These are phyloP conservation scores for Elephantulus edwardii DNA, from an alignment of 2,113 vertebrate species.

Conservation along the genomic window DNA sequence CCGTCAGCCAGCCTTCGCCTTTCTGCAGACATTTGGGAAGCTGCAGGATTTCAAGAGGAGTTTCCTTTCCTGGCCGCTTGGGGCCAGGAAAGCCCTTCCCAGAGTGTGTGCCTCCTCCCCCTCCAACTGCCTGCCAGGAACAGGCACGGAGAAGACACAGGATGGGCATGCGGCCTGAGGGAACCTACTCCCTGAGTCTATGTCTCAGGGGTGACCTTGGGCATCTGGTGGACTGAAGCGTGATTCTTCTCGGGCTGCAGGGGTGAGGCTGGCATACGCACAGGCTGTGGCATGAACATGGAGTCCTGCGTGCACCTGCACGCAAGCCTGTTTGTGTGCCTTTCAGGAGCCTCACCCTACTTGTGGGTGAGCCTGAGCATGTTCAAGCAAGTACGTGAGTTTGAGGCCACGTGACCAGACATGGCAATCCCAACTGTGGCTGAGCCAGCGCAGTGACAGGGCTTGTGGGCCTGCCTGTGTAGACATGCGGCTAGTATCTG, in stretches of 20 bases:
- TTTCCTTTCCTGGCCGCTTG: background rate
- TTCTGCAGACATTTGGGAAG: fast-evolving
- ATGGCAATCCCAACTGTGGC: background rate
- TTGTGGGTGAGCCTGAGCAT: background rate
- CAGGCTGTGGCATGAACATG: no score
- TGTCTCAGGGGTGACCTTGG: fast-evolving
- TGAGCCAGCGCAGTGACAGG: background rate
- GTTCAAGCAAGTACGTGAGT: background rate
- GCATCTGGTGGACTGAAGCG: background rate
- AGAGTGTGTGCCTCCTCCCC: fast-evolving
- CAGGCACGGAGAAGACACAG: background rate
- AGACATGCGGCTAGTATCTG: background rate
- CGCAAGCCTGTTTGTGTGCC: fast-evolving
- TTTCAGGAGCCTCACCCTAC: background rate
- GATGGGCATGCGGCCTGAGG: background rate
- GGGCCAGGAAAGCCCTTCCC: background rate
- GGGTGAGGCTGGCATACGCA: background rate
- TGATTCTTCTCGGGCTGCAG: background rate
- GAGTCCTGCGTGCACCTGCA: no score
- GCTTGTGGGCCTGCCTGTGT: fast-evolving
- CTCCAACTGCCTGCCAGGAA: background rate
- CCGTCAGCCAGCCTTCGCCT: background rate
- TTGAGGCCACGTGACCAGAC: fast-evolving
- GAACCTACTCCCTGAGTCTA: background rate
- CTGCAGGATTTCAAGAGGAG: background rate